A percentile compares a stretch with the other conserved stretches of the same genome.
These are phyloP conservation scores for Oreortyx pictus DNA, from an alignment of 2,797 vertebrate species.

Conservation along the genomic window DNA sequence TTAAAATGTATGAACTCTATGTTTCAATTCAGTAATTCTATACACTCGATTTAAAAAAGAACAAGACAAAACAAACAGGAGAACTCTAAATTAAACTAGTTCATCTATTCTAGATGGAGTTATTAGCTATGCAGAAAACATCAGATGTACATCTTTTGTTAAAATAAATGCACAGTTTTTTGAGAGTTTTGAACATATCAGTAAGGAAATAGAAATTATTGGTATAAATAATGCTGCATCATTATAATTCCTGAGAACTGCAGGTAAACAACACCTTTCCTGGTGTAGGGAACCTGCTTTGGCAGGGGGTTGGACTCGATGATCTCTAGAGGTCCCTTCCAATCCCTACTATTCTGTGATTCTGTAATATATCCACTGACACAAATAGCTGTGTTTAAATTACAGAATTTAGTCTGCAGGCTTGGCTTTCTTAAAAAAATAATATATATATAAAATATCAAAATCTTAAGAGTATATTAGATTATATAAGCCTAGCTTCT, in stretches of 20 bases:
- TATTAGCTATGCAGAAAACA: constrained; percentile 2
- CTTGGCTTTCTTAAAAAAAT: not conserved
- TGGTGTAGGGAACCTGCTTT: too few relatives aligned
- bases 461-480: not conserved
- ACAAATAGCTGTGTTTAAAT: not conserved
- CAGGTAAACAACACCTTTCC: not conserved
- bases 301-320: too few relatives aligned
- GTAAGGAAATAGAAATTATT: constrained; percentile 14
- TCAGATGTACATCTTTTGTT: not conserved
- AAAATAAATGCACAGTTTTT: constrained; percentile 17
- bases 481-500: not conserved
- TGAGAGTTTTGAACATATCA: constrained; percentile 2
- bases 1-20: not conserved
- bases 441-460: not conserved
- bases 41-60: not conserved
- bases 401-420: not conserved
- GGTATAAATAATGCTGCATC: constrained; percentile 22
- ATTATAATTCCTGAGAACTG: not conserved
- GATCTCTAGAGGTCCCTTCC: too few relatives aligned
- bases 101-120: not conserved
- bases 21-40: not conserved
- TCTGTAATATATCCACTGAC: not conserved
- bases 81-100: not conserved
- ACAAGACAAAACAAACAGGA: not conserved
- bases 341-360: too few relatives aligned